phyloP scores from a whole-genome alignment of 2,113 vertebrate genomes.

The Rhodinocichla rosea region DNA sequence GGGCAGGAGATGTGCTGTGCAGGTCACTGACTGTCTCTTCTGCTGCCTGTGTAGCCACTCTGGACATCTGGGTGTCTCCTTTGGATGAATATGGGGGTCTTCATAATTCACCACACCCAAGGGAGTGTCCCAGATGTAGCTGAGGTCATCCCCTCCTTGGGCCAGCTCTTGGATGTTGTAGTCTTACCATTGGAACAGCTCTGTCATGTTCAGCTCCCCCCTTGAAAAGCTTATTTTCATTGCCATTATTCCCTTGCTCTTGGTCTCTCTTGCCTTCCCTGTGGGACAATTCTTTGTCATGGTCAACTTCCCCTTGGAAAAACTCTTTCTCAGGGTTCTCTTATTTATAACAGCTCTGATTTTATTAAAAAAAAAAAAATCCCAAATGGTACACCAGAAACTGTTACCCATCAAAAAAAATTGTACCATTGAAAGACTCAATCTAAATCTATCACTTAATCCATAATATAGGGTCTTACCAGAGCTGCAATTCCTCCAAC shows the following conservation, averaged over 20 bases:
- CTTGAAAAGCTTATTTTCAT: neutral
- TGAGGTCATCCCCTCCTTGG: neutral
- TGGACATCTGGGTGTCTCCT: neutral
- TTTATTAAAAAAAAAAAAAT: neutral
- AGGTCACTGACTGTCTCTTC: neutral
- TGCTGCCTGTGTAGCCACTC: neutral
- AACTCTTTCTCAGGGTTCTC: neutral
- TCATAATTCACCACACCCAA: neutral
- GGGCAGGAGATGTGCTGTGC: neutral
- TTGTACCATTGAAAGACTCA: neutral
- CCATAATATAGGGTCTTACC: neutral
- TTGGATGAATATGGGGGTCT: neutral
- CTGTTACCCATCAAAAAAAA: neutral
- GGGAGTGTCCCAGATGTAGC: neutral
- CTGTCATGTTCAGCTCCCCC: neutral
- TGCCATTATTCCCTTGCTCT: neutral
- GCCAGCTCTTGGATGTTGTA: neutral
- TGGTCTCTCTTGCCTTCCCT: neutral
- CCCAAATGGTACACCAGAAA: neutral
- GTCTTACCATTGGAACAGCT: neutral
- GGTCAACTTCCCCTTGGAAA: neutral
- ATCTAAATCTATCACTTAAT: neutral
- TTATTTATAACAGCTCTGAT: neutral
- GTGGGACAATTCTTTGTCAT: neutral
- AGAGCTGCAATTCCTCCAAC: neutral